A percentile compares a stretch with the other conserved stretches of the same genome.
These are phyloP conservation scores for Leptopilina drosophilae DNA, from an alignment of 2,888 invertebrate genomes.

Conservation along the genomic window DNA sequence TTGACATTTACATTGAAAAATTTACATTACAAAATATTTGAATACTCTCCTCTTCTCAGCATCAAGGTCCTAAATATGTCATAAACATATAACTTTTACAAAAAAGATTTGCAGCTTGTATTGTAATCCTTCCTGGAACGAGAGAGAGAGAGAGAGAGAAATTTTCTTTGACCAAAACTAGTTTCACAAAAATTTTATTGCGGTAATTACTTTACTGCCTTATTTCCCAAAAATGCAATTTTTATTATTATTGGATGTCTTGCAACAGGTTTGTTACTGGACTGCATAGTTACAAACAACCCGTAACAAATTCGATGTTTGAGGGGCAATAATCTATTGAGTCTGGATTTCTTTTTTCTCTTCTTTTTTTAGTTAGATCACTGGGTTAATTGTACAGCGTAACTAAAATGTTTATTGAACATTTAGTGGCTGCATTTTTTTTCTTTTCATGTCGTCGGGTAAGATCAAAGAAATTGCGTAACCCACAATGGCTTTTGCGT, in stretches of 20 bases:
- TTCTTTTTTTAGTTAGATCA: no score
- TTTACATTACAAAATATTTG: constrained; percentile 36
- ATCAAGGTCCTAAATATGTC: background rate
- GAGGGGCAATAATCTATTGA: constrained; percentile 3
- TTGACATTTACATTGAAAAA: constrained; percentile 31
- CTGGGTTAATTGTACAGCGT: background rate
- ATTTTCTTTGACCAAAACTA: background rate
- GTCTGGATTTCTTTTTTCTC: no score
- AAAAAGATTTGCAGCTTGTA: constrained; percentile 16
- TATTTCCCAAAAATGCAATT: constrained; percentile 33
- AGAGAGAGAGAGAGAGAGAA: no score
- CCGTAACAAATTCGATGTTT: background rate
- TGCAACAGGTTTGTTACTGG: background rate
- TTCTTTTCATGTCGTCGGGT: background rate
- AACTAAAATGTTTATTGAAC: constrained; percentile 3
- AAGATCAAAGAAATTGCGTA: constrained; percentile 35
- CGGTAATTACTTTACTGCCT: constrained; percentile 60
- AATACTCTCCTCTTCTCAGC: background rate
- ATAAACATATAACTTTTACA: background rate
- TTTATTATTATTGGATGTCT: background rate
- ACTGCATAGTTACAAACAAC: background rate
- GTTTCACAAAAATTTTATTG: constrained; percentile 56
- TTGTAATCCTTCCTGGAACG: constrained; percentile 56
- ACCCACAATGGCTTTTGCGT: constrained; percentile 4
- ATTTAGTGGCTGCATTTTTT: background rate